Evolutionary conservation across 2,797 vertebrate species (phyloP), one percentile per base, ranked within the genome.

Genomic region (Gymnopithys bicolor): DNA sequence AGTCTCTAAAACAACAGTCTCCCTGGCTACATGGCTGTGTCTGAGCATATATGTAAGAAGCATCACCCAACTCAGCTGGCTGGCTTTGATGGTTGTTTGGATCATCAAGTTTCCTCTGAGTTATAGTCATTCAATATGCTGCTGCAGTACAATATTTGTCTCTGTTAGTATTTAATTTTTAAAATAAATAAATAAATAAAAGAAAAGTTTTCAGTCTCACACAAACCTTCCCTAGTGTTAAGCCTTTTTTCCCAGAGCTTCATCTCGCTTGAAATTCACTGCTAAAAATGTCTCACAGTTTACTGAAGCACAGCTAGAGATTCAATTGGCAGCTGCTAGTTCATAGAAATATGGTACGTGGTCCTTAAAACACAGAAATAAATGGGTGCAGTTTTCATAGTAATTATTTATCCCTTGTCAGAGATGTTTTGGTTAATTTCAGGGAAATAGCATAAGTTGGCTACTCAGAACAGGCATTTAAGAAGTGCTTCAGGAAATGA

Each of bases 1-100:
- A 71, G 80, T 35, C 74, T 87, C 95, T 91, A 87, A 94, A 96
- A 94, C n/a, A 91, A 89, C 87, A 86, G 23, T 48, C 56, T 81
- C 37, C 13, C 68, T 80, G 45, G 33, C 45, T 87, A 88, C 94
- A 93, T 35, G 39, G 13, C 22, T 73, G 10, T 56, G 30, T 33
- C n/a, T 32, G 39, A 80, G 19, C 70, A 32, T 33, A 32, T 12
- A 59, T 10, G 10, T 25, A 77, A 69, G 76, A 67, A 89, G 25
- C 52, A 89, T 51, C 77, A 84, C 45, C 55, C 69, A 79, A 1
- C 24, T 30, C 24, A 27, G 37, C 14, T 93, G 37, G 7, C 10
- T 89, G 46, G 53, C n/a, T 93, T 82, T 87, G 62, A 63, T 73
- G 19, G 9, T 37, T 73, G 19, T 19, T 73, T 87, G 27, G 17